Evolutionary conservation across 2,113 vertebrate genomes (phyloP).

Genomic region (Gobiocypris rarus): DNA sequence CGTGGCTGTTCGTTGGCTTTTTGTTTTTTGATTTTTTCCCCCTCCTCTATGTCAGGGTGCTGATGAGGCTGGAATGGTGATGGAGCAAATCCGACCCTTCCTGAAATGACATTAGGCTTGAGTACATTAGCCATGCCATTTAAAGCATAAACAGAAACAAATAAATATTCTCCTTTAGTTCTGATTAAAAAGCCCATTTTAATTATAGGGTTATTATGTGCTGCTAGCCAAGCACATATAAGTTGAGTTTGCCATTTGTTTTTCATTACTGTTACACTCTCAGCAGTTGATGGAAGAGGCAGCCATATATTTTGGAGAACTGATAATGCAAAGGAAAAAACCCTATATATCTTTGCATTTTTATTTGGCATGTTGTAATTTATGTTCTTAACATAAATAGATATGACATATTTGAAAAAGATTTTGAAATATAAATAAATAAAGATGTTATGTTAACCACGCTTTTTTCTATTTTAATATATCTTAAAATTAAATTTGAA

Average conservation of each 20-base stretch:
- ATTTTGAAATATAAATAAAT: not conserved
- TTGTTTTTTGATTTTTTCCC: conserved; percentile 32
- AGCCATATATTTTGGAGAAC: not conserved
- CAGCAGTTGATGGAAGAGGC: conserved; percentile 33
- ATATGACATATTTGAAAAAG: not conserved
- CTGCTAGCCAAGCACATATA: conserved; percentile 45
- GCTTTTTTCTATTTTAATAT: not conserved
- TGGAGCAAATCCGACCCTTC: conserved; percentile 60
- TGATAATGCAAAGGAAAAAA: not conserved
- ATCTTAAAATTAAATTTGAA: too few species aligned
- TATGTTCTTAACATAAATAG: not conserved
- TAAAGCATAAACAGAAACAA: conserved; percentile 60
- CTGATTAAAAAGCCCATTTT: conserved; percentile 57
- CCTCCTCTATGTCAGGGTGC: conserved; percentile 42
- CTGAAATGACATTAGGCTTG: conserved; percentile 63
- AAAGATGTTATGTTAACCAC: not conserved
- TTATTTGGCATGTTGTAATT: not conserved
- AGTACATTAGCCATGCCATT: conserved; percentile 69
- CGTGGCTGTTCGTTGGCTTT: conserved; percentile 28
- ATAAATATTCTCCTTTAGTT: conserved; percentile 57
- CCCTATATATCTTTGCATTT: not conserved
- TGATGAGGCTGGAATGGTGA: conserved; percentile 61
- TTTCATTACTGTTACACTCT: conserved; percentile 25
- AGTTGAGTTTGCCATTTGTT: conserved; percentile 35
- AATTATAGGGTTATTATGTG: conserved; percentile 56